Base-by-base conservation (phyloP, 2,888 invertebrate species). In the Drosophila putrida region DNA sequence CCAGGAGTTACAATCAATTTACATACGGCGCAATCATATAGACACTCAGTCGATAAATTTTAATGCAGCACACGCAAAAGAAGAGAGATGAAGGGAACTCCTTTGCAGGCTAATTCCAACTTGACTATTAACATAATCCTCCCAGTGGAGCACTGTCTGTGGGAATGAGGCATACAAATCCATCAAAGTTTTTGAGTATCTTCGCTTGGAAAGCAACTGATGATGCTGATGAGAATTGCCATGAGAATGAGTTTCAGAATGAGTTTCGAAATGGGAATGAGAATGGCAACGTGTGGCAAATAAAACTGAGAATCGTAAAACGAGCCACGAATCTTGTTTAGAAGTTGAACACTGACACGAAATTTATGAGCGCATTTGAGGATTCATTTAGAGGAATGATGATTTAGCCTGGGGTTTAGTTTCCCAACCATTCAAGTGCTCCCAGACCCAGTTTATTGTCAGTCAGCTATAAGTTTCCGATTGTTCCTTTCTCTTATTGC, bases 21-120 rank as follows among this genome's bases (percentile, higher is more conserved):
- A 75, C 78, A 78, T 79, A 79, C 76, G 57, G 59, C 55, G 59
- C 62, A 61, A 50, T 64, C 76, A 78, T 71, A 61, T 70, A 74
- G 71, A 60, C 79, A 49, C 67, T 58, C 78, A 80, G 80, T 74
- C 78, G 78, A 79, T 79, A 77, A 80, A 79, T 79, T 79, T 80
- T 80, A 79, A 79, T 79, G 78, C 80, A 71, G 59, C 67, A 62
- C 78, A 77, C 78, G 78, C 65, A 65, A 20, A 33, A 1, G 3
- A 6, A 35, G 20, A 9, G 15, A 4, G 47, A 31, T 20, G 31
- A 8, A 27, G 13, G 25, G 6, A 13, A 72, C 68, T 75, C 72
- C 60, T 76, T 79, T 72, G 69, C 67, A 63, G 71, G 71, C 80
- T 79, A 78, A 78, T 78, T 78, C 63, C 71, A 58, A 46, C 64